These are phyloP conservation scores for Rhea pennata DNA, from an alignment of 2,113 vertebrate species.

Conservation along the genomic window DNA sequence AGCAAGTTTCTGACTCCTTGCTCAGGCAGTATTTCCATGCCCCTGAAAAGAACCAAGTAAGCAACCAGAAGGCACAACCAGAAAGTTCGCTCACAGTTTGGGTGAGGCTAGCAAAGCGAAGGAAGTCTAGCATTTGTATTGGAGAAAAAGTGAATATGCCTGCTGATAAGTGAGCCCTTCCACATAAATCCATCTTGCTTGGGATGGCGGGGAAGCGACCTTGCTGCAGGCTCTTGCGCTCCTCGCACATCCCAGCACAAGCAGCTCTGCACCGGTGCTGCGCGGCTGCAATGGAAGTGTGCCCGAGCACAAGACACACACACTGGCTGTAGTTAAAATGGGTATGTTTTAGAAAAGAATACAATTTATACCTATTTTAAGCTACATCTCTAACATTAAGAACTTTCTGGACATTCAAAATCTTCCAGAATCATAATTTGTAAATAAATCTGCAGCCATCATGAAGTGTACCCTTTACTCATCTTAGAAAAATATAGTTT, in stretches of 20 bases:
- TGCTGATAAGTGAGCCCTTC: background rate
- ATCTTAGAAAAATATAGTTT: background rate
- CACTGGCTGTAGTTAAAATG: background rate
- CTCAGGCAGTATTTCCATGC: background rate
- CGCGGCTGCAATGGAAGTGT: accelerated
- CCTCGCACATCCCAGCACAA: accelerated
- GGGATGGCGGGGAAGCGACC: background rate
- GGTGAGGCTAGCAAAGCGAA: background rate
- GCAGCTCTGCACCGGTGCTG: background rate
- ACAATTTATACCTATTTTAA: background rate
- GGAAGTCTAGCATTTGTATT: background rate
- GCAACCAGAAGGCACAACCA: background rate
- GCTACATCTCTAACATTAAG: background rate
- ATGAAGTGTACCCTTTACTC: background rate
- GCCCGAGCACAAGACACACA: background rate
- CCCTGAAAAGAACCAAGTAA: background rate
- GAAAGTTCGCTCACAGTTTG: background rate
- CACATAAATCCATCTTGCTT: background rate
- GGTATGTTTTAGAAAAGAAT: accelerated
- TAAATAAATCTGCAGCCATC: background rate
- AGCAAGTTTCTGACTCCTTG: background rate
- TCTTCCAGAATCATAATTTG: background rate
- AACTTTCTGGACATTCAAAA: background rate
- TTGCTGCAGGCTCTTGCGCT: background rate
- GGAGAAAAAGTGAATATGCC: background rate